Percentiles rank a stretch among this genome's conserved stretches.
Conservation (phyloP, 2,888 invertebrate genomes). For the Nebria brevicollis region DNA sequence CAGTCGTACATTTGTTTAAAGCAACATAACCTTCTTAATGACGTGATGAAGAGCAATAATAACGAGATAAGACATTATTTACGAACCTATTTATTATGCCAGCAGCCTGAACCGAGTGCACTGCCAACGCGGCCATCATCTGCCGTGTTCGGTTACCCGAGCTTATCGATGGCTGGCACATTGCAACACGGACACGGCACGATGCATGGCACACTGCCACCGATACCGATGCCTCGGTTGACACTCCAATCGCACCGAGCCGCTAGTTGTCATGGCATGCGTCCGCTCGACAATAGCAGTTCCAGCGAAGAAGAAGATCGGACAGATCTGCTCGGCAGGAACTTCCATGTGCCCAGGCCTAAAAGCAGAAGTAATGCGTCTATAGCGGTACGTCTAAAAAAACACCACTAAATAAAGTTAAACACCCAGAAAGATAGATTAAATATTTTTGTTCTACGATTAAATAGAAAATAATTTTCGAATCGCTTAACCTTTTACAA, state of each 20-base stretch:
- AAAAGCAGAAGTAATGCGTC: slow-evolving; percentile 80
- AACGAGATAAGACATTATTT: background rate
- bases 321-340: slow-evolving; percentile 77
- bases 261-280: slow-evolving; percentile 59
- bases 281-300: slow-evolving; percentile 66
- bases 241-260: slow-evolving; percentile 63
- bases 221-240: slow-evolving; percentile 77
- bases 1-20: background rate
- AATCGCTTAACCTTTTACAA: too few species aligned
- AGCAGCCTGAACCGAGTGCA: slow-evolving; percentile 77
- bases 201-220: slow-evolving; percentile 70
- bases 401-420: background rate
- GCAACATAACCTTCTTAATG: background rate
- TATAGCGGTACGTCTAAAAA: slow-evolving; percentile 65
- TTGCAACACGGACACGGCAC: slow-evolving; percentile 59
- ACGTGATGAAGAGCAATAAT: background rate
- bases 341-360: slow-evolving; percentile 82
- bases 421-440: background rate
- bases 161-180: slow-evolving; percentile 65
- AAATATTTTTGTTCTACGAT: background rate
- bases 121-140: slow-evolving; percentile 82
- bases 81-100: slow-evolving; percentile 53
- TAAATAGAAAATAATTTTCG: background rate
- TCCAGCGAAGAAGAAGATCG: slow-evolving; percentile 77
- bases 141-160: slow-evolving; percentile 84